These are phyloP conservation scores for Drosophila testacea DNA, from an alignment of 2,888 invertebrate species.

Conservation along the genomic window DNA sequence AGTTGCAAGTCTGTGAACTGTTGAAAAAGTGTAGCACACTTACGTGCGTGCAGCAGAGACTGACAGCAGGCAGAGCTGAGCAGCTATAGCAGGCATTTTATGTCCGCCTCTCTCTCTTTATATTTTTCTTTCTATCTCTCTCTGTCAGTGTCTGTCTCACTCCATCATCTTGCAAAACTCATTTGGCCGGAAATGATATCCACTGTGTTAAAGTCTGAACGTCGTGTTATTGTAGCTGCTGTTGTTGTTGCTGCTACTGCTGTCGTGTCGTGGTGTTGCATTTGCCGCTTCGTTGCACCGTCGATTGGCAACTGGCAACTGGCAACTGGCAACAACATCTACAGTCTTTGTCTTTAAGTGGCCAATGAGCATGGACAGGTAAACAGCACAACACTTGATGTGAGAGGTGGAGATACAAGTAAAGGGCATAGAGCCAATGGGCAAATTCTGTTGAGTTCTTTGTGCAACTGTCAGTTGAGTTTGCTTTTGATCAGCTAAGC, in stretches of 20 bases:
- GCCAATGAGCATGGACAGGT: slow-evolving; percentile 66
- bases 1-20: slow-evolving; percentile 8
- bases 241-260: slow-evolving; percentile 25
- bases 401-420: background rate
- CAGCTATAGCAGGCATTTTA: slow-evolving; percentile 37
- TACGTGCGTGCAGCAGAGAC: slow-evolving; percentile 44
- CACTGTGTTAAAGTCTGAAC: slow-evolving; percentile 72
- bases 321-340: slow-evolving; percentile 51
- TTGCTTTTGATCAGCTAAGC: slow-evolving; percentile 24
- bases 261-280: slow-evolving; percentile 75
- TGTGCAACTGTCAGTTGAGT: slow-evolving; percentile 62
- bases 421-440: slow-evolving; percentile 15
- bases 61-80: slow-evolving; percentile 23
- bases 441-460: slow-evolving; percentile 19
- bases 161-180: slow-evolving; percentile 56
- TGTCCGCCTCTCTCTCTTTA: background rate
- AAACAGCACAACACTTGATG: slow-evolving; percentile 20
- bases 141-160: slow-evolving; percentile 7
- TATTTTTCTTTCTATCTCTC: background rate
- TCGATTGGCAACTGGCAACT: slow-evolving; percentile 66
- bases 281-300: slow-evolving; percentile 77
- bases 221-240: slow-evolving; percentile 32
- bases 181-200: slow-evolving; percentile 80
- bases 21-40: slow-evolving; percentile 45
- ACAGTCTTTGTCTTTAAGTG: slow-evolving; percentile 70